A percentile compares a stretch with the other conserved stretches of the same genome.
Conservation (phyloP, 2,888 invertebrate species). For the Nomada hirtipes region DNA sequence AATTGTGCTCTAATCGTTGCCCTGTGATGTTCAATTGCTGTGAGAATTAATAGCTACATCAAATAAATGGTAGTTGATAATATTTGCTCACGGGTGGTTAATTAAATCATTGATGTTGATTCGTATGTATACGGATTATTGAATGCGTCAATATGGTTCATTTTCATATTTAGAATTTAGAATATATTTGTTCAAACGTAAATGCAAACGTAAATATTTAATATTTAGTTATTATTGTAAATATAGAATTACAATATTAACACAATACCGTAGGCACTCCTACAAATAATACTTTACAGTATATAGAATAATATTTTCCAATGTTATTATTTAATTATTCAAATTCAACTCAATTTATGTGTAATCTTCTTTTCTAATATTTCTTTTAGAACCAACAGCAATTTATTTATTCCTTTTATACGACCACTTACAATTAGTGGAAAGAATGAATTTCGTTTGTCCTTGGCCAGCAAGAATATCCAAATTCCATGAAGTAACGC, state of each 20-base stretch:
- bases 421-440: too few species aligned
- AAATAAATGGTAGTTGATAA: neutral
- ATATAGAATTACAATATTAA: neutral
- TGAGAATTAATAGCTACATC: neutral
- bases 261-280: too few species aligned
- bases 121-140: neutral
- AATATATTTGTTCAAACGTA: neutral
- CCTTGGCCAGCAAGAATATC: conserved; percentile 17
- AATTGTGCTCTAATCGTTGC: too few species aligned
- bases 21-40: too few species aligned
- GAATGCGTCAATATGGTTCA: neutral
- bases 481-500: conserved; percentile 7
- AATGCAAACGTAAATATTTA: neutral
- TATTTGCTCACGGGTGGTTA: neutral
- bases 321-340: too few species aligned
- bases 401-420: too few species aligned
- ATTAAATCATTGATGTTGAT: neutral
- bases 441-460: conserved; percentile 60
- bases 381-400: too few species aligned
- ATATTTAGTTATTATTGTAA: neutral
- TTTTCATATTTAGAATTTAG: neutral
- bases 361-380: too few species aligned
- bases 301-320: too few species aligned
- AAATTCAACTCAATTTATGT: too few species aligned
- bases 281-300: neutral